Evolutionary conservation across 1,140 invertebrate genomes (phyloP), one percentile per base, ranked within the genome.

Genomic region (Cydia amplana): DNA sequence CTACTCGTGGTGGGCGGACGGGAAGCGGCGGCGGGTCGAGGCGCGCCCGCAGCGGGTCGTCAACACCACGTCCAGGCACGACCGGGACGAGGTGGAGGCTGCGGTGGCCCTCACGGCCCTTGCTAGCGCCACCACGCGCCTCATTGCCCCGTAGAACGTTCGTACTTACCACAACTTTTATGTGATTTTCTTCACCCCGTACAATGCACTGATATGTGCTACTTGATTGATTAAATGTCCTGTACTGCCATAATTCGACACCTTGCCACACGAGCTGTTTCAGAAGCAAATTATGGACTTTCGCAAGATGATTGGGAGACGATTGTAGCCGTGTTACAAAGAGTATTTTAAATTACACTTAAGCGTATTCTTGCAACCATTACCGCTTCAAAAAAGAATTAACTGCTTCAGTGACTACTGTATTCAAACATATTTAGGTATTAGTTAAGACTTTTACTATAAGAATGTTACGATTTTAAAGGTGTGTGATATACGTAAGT

Each of bases 61-160:
- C 43, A 84, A 84, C 20, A 84, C 82, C 5, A 72, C 84, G 10
- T 75, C 78, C 64, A 80, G 84, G 70, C 95, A 95, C 79, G 95
- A 94, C 51, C 93, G 94, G 78, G 95, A 96, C 82, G 95, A 96
- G 83, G 91, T 96, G 2, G 95, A 96, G 83, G 95, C 95, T 1
- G 95, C 95, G 1, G 95, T 96, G 75, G 95, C 95, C 0, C 86
- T 96, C 9, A 95, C 95, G 5, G 91, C 91, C 25, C 83, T 95
- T 73, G 94, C 94, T 4, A 78, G 85, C 25, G 87, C 87, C 10
- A 81, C 83, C 20, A 84, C 78, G 46, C 83, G 87, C 36, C 72
- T 92, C 14, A 85, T 85, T 55, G 82, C 88, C 18, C 84, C 82
- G 16, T 91, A 76, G 32, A 40, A 2, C 7, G 32, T 10, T 40